Base-by-base conservation (phyloP, 2,797 vertebrate genomes). In the Danionella dracula region DNA sequence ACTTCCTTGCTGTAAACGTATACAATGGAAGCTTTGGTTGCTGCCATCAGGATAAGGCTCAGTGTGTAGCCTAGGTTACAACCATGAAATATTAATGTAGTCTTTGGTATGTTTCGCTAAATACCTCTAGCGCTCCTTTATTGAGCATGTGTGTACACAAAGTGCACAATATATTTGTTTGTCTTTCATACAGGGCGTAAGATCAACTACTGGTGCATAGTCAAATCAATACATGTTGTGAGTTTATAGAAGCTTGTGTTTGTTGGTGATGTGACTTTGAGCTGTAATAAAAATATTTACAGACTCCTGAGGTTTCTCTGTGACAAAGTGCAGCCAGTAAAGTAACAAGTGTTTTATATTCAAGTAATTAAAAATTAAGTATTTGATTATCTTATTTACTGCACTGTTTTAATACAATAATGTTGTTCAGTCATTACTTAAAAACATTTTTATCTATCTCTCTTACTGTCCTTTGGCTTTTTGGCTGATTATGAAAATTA, bases 41-140 rank as follows among this genome's bases (percentile, higher is more conserved):
- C n/a, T n/a, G n/a, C n/a, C n/a, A n/a, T n/a, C 41, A 21, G 12
- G 37, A 15, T 29, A 63, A 60, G 17, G 2, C 41, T 16, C 17
- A 17, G 15, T 8, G 21, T 21, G 8, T 34, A 55, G 13, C 11
- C 75, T 76, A 78, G 82, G 70, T 79, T 82, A 66, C 78, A 71
- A 68, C 57, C 59, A 78, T 87, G 29, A 85, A 86, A 81, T 84
- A 87, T 85, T 74, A 79, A 86, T 79, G 71, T 62, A 74, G 66
- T 38, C 51, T 57, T 65, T 50, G 50, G 45, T 13, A 32, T 44
- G 5, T 23, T 73, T 76, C 72, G 75, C 80, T 79, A 73, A 79
- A 76, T 61, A 74, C 60, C 67, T 79, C 74, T 76, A 69, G 68
- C 72, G 73, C 71, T 49, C 9, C 66, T 72, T 17, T 5, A 13